Evolutionary conservation across 2,888 invertebrate genomes (phyloP), one percentile per base, ranked within the genome.

Genomic region (Lypha dubia): DNA sequence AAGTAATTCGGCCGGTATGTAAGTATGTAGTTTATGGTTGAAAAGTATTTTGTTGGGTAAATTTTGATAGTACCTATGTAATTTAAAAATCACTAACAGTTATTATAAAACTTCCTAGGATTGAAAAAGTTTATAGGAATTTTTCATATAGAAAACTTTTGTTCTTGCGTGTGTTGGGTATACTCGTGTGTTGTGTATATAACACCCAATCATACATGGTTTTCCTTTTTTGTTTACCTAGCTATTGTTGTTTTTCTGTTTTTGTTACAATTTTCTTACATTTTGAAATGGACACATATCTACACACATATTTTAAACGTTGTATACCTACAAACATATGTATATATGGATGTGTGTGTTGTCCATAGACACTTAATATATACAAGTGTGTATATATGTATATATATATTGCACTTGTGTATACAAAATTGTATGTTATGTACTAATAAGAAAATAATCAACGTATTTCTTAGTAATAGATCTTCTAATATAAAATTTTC

Each of bases 191-290:
- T 44, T 15, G 41, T 24, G 5, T 41, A 22, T 17, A 38, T 79
- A 44, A 15, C 13, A 11, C 28, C n/a, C 11, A 56, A 56, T 11
- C 17, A 32, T 2, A 46, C 3, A 46, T 51, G 13, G 20, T 22
- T 24, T 53, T 53, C 17, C 22, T 58, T 56, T 41, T 24, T 24
- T 63, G 22, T 44, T 63, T 63, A 44, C 44, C n/a, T 46, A 28
- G 8, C 24, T 75, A 60, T 65, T 83, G 28, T 63, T 71, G 22
- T 5, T 35, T 70, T 58, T 83, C 41, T 71, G 63, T 63, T 83
- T 46, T 70, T 74, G 56, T 74, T 74, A 68, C 68, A 41, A n/a
- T 53, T 56, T 67, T 22, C 60, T 73, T 58, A 44, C 44, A 9
- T 38, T 65, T 58, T 17, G 22, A 24, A 44, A n/a, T 15, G 24